Evolutionary conservation across 2,888 invertebrate species (phyloP).

Genomic region (Gymnocheta viridis): DNA sequence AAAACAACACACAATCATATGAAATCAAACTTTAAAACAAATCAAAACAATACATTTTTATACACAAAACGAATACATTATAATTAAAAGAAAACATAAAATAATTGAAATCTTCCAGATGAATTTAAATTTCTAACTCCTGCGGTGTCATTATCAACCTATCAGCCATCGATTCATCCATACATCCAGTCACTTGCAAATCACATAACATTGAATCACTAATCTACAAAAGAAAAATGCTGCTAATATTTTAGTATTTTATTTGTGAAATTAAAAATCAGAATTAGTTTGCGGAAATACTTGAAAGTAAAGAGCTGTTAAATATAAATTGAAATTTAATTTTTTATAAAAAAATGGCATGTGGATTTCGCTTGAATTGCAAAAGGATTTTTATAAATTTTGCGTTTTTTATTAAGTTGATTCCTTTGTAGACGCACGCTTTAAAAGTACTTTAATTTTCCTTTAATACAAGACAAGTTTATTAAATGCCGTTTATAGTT

Average conservation of each 20-base stretch:
- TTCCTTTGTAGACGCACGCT: slow-evolving; percentile 76
- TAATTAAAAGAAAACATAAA: slow-evolving; percentile 8
- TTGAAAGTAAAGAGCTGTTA: slow-evolving; percentile 9
- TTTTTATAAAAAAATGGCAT: slow-evolving; percentile 73
- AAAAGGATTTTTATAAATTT: slow-evolving; percentile 66
- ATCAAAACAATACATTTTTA: slow-evolving; percentile 2
- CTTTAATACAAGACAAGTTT: slow-evolving; percentile 22
- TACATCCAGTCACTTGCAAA: neutral
- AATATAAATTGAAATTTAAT: slow-evolving; percentile 33
- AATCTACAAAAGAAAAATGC: slow-evolving; percentile 13
- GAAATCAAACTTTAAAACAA: slow-evolving; percentile 1
- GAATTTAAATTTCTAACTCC: slow-evolving; percentile 12
- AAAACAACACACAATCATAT: slow-evolving; percentile 46
- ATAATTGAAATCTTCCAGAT: slow-evolving; percentile 2
- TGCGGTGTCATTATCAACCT: neutral
- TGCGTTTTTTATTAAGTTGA: slow-evolving; percentile 38
- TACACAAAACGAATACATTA: slow-evolving; percentile 17
- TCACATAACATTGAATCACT: slow-evolving; percentile 28
- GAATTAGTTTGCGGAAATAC: slow-evolving; percentile 34
- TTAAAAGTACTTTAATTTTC: slow-evolving; percentile 70
- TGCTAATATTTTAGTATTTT: slow-evolving; percentile 41
- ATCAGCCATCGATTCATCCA: neutral
- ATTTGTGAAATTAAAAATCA: slow-evolving; percentile 1
- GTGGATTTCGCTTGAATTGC: slow-evolving; percentile 77
- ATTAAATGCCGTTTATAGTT: slow-evolving; percentile 50